Evolutionary conservation across 2,888 invertebrate genomes (phyloP).

Genomic region (Acanthosepion lycidas): DNA sequence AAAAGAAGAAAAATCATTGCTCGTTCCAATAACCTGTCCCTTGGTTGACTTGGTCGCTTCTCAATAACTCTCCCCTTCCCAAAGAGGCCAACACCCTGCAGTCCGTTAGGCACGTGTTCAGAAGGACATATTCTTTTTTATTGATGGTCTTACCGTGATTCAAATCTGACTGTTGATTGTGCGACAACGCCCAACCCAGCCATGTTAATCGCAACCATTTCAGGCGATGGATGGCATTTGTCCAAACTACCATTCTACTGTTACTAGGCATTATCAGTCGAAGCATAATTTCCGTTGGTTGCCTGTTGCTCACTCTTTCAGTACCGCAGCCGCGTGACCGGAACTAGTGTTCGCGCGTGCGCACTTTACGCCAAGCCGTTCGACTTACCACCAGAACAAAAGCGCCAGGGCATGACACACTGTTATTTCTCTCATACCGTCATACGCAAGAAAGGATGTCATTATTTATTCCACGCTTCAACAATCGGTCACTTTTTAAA

Average conservation of each 20-base stretch:
- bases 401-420: background rate
- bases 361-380: background rate
- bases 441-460: background rate
- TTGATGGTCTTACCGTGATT: background rate
- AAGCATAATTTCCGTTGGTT: background rate
- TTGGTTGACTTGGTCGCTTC: background rate
- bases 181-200: background rate
- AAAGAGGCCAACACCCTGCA: background rate
- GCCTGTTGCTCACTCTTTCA: background rate
- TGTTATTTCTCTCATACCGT: background rate
- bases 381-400: background rate
- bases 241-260: background rate
- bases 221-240: background rate
- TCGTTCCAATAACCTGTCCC: background rate
- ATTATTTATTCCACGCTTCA: slow-evolving; percentile 33
- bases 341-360: background rate
- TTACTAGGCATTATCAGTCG: background rate
- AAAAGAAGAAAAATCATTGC: background rate
- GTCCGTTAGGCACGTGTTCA: background rate
- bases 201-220: background rate
- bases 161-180: background rate
- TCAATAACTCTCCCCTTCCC: too few relatives aligned
- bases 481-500: background rate
- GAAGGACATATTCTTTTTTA: background rate
- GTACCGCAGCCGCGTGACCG: background rate